Evolutionary conservation across 2,888 invertebrate species (phyloP).

Genomic region (Meteorus colon): DNA sequence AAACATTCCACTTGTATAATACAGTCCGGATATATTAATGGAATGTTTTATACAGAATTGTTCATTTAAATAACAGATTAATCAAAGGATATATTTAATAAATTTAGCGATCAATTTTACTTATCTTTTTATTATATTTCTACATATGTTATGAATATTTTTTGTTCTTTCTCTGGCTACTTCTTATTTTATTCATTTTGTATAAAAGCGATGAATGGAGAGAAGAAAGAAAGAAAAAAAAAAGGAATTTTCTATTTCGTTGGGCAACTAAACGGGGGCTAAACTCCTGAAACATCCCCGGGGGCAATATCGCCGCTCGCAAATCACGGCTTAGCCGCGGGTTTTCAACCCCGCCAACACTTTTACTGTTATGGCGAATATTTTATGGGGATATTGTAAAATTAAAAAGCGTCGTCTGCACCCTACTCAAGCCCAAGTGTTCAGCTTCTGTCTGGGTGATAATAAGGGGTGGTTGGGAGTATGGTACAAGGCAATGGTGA

Average conservation of each 20-base stretch:
- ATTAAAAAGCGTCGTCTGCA: conserved; percentile 66
- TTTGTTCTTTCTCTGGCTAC: not conserved
- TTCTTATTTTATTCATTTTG: conserved; percentile 30
- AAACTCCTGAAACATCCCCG: conserved; percentile 45
- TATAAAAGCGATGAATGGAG: not conserved
- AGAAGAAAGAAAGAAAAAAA: conserved; percentile 12
- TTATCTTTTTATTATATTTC: not conserved
- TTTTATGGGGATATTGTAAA: conserved; percentile 72
- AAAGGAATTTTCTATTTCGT: conserved; percentile 22
- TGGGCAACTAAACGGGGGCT: conserved; percentile 40
- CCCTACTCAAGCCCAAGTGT: conserved; percentile 54
- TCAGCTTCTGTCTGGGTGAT: conserved; percentile 58
- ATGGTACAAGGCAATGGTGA: conserved; percentile 26
- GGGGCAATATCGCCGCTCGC: conserved; percentile 65
- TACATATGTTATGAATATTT: not conserved
- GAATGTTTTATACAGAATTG: not conserved
- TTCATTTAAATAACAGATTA: not conserved
- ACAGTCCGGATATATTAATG: not conserved
- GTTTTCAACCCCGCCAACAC: conserved; percentile 56
- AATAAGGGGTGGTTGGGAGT: conserved; percentile 60
- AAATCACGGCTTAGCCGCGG: conserved; percentile 69
- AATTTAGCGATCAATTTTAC: not conserved
- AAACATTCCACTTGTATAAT: conserved; percentile 7
- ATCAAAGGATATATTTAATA: not conserved
- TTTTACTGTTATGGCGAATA: conserved; percentile 69